These are phyloP conservation scores for Phorcus lineatus DNA, from an alignment of 2,888 invertebrate species.

Conservation along the genomic window DNA sequence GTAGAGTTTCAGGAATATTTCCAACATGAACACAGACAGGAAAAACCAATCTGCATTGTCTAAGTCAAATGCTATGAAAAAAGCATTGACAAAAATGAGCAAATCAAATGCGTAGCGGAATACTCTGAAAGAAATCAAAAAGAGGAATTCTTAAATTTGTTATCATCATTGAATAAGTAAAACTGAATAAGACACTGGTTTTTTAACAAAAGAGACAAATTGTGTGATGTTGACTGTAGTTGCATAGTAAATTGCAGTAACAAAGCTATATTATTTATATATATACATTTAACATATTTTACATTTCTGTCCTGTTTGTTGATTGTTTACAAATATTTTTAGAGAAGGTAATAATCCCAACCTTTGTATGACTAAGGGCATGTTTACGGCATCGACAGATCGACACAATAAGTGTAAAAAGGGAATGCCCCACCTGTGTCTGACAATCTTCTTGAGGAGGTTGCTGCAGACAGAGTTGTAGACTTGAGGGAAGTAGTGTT, in stretches of 20 bases:
- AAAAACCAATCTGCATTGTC: constrained; percentile 76
- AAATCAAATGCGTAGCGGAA: constrained; percentile 76
- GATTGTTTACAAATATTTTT: too few species aligned
- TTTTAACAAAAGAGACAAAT: too few species aligned
- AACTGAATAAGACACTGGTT: too few species aligned
- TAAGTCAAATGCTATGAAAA: constrained; percentile 74
- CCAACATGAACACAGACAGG: constrained; percentile 74
- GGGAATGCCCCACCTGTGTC: background rate
- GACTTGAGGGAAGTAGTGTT: constrained; percentile 62
- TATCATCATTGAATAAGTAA: background rate
- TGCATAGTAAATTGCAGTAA: too few species aligned
- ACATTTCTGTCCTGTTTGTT: too few species aligned
- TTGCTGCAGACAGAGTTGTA: constrained; percentile 70
- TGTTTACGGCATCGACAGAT: too few species aligned
- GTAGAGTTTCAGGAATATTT: constrained; percentile 76
- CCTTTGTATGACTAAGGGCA: too few species aligned
- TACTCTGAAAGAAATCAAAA: constrained; percentile 63
- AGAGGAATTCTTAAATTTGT: background rate
- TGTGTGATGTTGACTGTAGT: too few species aligned
- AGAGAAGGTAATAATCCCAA: too few species aligned
- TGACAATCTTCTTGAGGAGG: constrained; percentile 63
- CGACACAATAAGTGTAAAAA: background rate
- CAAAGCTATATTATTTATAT: too few species aligned
- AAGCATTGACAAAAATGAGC: constrained; percentile 76
- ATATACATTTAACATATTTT: too few species aligned